A percentile compares a stretch with the other conserved stretches of the same genome.
These are phyloP conservation scores for Hemiscyllium ocellatum DNA, from an alignment of 2,113 vertebrate genomes.

Conservation along the genomic window DNA sequence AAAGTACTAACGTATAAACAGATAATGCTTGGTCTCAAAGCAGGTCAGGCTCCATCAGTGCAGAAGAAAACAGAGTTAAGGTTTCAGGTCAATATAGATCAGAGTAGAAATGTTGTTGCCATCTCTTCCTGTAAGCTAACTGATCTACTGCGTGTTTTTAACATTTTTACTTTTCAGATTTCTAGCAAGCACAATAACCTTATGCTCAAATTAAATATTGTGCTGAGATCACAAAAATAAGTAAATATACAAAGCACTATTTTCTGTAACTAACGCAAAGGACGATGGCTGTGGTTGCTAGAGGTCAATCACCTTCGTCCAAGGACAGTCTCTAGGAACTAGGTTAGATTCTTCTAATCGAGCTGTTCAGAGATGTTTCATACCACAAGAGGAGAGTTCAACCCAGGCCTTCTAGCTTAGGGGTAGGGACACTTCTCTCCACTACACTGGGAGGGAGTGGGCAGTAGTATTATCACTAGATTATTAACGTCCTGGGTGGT, in stretches of 20 bases:
- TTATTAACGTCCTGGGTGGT: too few relatives aligned
- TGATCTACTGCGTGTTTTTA: neutral
- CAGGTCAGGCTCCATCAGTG: neutral
- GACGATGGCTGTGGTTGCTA: too few relatives aligned
- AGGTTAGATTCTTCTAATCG: too few relatives aligned
- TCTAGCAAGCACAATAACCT: neutral
- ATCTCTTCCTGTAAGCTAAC: neutral
- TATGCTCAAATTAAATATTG: neutral
- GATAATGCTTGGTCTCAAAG: neutral
- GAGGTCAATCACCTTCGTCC: too few relatives aligned
- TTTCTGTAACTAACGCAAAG: too few relatives aligned
- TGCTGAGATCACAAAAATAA: neutral
- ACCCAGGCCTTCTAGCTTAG: too few relatives aligned
- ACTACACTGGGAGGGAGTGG: too few relatives aligned
- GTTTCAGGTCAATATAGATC: neutral
- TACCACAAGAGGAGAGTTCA: too few relatives aligned
- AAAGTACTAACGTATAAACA: neutral
- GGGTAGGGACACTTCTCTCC: too few relatives aligned
- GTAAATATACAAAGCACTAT: neutral
- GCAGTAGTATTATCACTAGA: too few relatives aligned
- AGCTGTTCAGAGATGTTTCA: too few relatives aligned
- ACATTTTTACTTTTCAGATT: neutral
- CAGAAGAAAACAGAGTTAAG: neutral
- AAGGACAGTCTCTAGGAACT: too few relatives aligned
- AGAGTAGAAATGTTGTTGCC: neutral